These are phyloP conservation scores for Eidolon dupreanum DNA, from an alignment of 2,797 vertebrate genomes.

Conservation along the genomic window DNA sequence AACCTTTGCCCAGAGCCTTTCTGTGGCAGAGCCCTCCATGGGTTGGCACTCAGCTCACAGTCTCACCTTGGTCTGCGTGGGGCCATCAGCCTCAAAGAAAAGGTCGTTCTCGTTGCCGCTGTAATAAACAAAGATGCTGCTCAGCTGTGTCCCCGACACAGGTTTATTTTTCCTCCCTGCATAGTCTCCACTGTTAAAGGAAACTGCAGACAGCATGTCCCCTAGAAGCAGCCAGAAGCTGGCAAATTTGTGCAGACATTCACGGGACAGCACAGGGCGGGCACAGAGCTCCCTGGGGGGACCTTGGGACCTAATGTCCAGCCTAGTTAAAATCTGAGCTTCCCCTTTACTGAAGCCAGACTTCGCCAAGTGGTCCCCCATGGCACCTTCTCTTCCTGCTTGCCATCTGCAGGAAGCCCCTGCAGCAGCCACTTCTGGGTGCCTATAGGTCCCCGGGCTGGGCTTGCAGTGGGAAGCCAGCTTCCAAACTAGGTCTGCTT, in stretches of 20 bases:
- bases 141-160: background rate
- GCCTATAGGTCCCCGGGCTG: background rate
- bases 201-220: background rate
- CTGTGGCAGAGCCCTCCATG: background rate
- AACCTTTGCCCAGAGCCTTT: background rate
- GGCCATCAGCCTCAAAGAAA: constrained; percentile 55
- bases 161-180: background rate
- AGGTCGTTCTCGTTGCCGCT: constrained; percentile 49
- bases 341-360: background rate
- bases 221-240: background rate
- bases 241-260: background rate
- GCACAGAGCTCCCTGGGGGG: background rate
- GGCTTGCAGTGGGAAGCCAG: background rate
- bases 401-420: background rate
- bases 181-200: background rate
- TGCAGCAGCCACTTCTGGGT: background rate
- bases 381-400: background rate
- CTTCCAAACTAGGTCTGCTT: background rate
- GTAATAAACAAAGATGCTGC: constrained; percentile 12
- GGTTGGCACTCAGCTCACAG: background rate
- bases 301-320: background rate
- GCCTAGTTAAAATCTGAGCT: background rate
- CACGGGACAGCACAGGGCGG: background rate
- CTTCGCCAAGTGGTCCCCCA: background rate
- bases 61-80: constrained; percentile 70